Evolutionary conservation across 2,113 vertebrate species (phyloP).

Genomic region (Datnioides undecimradiatus): DNA sequence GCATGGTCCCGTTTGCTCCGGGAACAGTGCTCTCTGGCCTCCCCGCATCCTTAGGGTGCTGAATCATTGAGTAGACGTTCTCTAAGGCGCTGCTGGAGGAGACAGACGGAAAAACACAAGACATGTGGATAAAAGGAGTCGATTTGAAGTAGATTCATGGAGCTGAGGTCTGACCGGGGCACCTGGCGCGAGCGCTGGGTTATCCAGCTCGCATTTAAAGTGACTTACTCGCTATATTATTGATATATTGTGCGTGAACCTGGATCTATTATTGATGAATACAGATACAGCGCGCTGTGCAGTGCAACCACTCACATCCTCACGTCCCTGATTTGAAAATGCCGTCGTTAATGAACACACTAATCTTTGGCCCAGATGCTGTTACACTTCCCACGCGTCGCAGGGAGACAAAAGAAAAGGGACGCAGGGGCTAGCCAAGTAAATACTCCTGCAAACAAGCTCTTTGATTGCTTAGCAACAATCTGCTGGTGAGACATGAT

Average conservation of each 20-base stretch:
- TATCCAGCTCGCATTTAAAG: not conserved
- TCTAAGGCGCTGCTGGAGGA: slow-evolving; percentile 75
- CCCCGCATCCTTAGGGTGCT: slow-evolving; percentile 75
- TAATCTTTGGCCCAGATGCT: not conserved
- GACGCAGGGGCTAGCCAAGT: not conserved
- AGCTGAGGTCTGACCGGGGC: not conserved
- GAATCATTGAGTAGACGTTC: slow-evolving; percentile 85
- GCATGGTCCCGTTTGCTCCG: slow-evolving; percentile 68
- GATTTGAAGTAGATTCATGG: not conserved
- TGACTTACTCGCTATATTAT: not conserved
- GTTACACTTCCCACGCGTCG: not conserved
- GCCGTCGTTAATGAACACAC: not conserved
- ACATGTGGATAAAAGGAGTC: not conserved
- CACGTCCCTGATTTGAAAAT: not conserved
- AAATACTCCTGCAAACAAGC: not conserved
- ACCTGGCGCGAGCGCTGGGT: not conserved
- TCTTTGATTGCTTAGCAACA: slow-evolving; percentile 41
- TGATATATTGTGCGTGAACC: not conserved
- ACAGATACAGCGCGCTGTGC: not conserved
- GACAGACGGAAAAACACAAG: not conserved
- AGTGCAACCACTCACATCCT: not conserved
- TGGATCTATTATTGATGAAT: not conserved
- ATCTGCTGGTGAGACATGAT: slow-evolving; percentile 23
- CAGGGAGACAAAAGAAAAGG: slow-evolving; percentile 19
- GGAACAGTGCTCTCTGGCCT: slow-evolving; percentile 64